A percentile compares a stretch with the other conserved stretches of the same genome.
phyloP scores from a whole-genome alignment of 2,888 invertebrate species.

The Gonocerus acuteangulatus region DNA sequence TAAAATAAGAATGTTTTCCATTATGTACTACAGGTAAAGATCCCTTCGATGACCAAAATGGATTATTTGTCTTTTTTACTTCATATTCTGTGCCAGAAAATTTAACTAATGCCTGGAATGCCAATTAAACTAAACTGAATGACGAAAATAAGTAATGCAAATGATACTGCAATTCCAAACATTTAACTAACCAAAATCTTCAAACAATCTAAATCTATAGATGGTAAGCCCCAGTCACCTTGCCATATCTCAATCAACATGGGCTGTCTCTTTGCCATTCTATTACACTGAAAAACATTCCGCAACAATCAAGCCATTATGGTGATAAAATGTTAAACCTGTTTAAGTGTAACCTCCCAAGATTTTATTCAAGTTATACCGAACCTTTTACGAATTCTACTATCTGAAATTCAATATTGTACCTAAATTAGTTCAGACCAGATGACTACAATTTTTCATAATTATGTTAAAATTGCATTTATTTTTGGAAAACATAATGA shows the following conservation, averaged over 20 bases:
- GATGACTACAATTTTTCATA: no score
- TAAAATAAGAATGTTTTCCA: slow-evolving; percentile 46
- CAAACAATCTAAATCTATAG: slow-evolving; percentile 73
- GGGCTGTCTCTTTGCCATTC: slow-evolving; percentile 31
- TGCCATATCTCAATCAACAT: slow-evolving; percentile 66
- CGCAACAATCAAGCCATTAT: background rate
- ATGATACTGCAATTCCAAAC: background rate
- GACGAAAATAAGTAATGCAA: background rate
- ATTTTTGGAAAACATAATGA: no score
- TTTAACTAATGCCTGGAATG: slow-evolving; percentile 55
- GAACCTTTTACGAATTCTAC: no score
- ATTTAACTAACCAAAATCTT: slow-evolving; percentile 61
- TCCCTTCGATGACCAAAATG: slow-evolving; percentile 66
- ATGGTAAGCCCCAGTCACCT: slow-evolving; percentile 81
- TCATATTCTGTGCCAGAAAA: slow-evolving; percentile 69
- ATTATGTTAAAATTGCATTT: no score
- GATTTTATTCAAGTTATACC: no score
- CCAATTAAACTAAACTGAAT: slow-evolving; percentile 21
- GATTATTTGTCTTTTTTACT: slow-evolving; percentile 60
- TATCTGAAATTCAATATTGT: no score
- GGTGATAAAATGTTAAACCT: no score
- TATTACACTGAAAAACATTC: background rate
- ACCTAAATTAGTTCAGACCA: no score
- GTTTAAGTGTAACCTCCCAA: no score
- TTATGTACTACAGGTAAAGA: slow-evolving; percentile 58